Evolutionary conservation across 92 coral and sea anemone species (phyloP).

Genomic region (Epizoanthus ramosus): DNA sequence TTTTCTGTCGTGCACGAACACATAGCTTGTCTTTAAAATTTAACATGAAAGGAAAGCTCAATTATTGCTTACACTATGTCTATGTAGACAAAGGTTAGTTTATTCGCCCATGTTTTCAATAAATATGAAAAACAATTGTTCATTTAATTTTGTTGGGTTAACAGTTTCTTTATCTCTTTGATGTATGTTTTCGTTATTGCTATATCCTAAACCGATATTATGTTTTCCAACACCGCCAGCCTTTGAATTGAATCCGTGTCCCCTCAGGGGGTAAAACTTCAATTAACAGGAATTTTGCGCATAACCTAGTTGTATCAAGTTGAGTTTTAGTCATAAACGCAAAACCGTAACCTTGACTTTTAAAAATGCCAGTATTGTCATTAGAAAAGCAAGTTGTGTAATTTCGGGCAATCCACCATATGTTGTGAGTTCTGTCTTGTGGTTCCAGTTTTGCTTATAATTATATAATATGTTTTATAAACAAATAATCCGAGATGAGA

Average conservation of each 20-base stretch:
- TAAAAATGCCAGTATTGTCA: no score
- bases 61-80: background rate
- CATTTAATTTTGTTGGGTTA: slow-evolving; percentile 8
- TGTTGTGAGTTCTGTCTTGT: no score
- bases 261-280: slow-evolving; percentile 30
- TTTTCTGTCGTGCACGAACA: background rate
- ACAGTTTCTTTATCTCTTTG: background rate
- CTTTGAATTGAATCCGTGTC: background rate
- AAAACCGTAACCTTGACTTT: no score
- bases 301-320: background rate
- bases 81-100: slow-evolving; percentile 26
- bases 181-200: background rate
- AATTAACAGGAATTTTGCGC: slow-evolving; percentile 8
- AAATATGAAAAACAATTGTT: slow-evolving; percentile 4
- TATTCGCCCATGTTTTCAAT: slow-evolving; percentile 14
- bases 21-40: slow-evolving; percentile 31
- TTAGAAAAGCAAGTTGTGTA: no score
- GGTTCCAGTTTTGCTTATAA: no score
- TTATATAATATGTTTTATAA: no score
- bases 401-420: no score
- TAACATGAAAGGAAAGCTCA: background rate
- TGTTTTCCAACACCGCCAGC: background rate
- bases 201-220: background rate
- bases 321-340: background rate
- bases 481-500: no score